These are phyloP conservation scores for Syngnathus rostellatus DNA, from an alignment of 2,797 vertebrate genomes.

Conservation along the genomic window DNA sequence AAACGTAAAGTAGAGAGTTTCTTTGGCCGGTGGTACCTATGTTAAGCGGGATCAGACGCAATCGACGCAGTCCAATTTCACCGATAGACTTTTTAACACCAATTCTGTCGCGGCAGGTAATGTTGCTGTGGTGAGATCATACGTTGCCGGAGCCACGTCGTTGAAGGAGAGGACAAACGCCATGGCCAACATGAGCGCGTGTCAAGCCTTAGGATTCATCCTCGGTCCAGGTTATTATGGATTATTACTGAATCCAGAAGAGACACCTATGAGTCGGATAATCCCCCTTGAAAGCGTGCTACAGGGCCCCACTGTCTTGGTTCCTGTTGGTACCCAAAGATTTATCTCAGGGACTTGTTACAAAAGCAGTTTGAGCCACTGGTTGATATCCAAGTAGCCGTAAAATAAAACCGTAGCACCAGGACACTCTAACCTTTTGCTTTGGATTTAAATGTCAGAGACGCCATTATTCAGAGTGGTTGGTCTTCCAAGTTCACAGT, in stretches of 20 bases:
- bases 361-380: not conserved
- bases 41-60: no score
- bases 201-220: conserved; percentile 93
- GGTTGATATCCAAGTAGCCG: no score
- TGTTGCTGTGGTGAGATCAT: conserved; percentile 87
- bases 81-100: not conserved
- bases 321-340: not conserved
- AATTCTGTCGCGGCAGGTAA: conserved; percentile 71
- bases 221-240: conserved; percentile 82
- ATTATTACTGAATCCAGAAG: not conserved
- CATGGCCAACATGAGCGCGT: conserved; percentile 95
- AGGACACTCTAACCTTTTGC: no score
- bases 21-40: not conserved
- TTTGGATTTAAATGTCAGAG: no score
- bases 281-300: not conserved
- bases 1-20: not conserved
- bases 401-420: no score
- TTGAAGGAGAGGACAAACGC: conserved; percentile 83
- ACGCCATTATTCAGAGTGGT: no score
- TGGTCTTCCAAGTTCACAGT: no score
- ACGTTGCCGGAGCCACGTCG: conserved; percentile 89
- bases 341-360: not conserved
- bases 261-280: not conserved
- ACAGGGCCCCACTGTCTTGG: not conserved
- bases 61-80: no score